Evolutionary conservation across 2,113 vertebrate species (phyloP).

Genomic region (Shinisaurus crocodilurus): DNA sequence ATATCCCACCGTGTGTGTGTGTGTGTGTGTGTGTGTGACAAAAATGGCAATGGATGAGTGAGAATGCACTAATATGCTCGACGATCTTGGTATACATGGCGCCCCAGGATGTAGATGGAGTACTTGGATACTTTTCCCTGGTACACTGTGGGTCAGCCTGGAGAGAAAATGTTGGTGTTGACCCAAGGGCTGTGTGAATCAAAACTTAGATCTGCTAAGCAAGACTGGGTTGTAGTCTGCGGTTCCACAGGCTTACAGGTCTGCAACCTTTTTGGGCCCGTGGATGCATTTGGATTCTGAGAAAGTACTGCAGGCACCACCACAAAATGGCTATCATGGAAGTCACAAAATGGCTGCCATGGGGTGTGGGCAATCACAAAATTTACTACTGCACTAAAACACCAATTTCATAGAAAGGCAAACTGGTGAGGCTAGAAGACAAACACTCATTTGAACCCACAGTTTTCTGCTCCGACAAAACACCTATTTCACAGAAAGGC

Average conservation of each 20-base stretch:
- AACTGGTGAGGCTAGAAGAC: too few species aligned
- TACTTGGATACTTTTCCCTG: not conserved
- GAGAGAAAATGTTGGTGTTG: not conserved
- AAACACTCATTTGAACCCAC: too few species aligned
- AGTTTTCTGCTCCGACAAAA: too few species aligned
- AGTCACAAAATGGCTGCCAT: too few species aligned
- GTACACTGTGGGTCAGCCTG: not conserved
- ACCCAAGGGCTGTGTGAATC: not conserved
- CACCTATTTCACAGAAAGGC: too few species aligned
- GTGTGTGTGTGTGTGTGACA: too few species aligned
- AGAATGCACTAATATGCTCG: not conserved
- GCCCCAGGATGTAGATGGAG: not conserved
- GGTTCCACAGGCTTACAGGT: not conserved
- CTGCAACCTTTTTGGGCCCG: not conserved
- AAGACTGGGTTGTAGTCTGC: not conserved
- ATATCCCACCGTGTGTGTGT: too few species aligned
- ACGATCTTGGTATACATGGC: not conserved
- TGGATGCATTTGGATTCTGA: not conserved
- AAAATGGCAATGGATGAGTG: not conserved
- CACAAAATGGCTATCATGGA: too few species aligned
- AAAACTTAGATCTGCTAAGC: not conserved
- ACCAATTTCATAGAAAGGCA: too few species aligned
- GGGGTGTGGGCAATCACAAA: too few species aligned
- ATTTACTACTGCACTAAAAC: too few species aligned
- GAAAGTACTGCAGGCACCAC: too few species aligned